Evolutionary conservation across 2,113 vertebrate genomes (phyloP).

Genomic region (Pomatostomus ruficeps): DNA sequence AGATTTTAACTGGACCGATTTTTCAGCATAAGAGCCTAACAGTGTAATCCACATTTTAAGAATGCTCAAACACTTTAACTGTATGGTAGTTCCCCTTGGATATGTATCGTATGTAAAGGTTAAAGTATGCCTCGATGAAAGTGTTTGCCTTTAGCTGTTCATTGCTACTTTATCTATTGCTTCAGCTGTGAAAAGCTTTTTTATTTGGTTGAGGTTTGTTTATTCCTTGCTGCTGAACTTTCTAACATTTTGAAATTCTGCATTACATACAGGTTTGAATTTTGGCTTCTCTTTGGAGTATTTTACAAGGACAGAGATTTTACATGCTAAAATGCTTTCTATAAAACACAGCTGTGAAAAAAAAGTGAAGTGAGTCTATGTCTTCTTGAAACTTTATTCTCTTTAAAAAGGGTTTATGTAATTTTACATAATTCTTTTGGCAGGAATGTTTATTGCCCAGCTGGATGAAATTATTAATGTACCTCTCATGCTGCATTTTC

Average conservation of each 20-base stretch:
- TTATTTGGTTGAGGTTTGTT: not conserved
- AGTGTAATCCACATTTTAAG: not conserved
- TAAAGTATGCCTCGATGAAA: not conserved
- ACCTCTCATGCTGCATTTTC: conserved; percentile 69
- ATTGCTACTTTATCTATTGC: not conserved
- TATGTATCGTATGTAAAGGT: not conserved
- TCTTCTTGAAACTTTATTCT: conserved; percentile 58
- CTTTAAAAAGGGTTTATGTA: conserved; percentile 68
- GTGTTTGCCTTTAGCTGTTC: not conserved
- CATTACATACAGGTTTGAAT: conserved; percentile 8
- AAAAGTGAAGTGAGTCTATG: not conserved
- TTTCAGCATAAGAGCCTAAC: not conserved
- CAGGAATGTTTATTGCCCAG: conserved; percentile 79
- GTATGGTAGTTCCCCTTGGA: not conserved
- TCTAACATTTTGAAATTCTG: not conserved
- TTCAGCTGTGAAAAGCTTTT: not conserved
- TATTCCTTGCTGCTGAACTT: not conserved
- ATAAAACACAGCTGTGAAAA: conserved; percentile 17
- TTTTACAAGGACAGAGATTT: conserved; percentile 24
- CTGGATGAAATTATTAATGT: conserved; percentile 72
- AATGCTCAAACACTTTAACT: not conserved
- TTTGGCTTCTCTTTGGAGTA: conserved; percentile 22
- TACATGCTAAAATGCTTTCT: conserved; percentile 4
- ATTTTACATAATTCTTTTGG: conserved; percentile 74
- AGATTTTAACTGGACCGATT: not conserved